A percentile compares a stretch with the other conserved stretches of the same genome.
These are phyloP conservation scores for Spondyliosoma cantharus DNA, from an alignment of 2,797 vertebrate genomes.

Conservation along the genomic window DNA sequence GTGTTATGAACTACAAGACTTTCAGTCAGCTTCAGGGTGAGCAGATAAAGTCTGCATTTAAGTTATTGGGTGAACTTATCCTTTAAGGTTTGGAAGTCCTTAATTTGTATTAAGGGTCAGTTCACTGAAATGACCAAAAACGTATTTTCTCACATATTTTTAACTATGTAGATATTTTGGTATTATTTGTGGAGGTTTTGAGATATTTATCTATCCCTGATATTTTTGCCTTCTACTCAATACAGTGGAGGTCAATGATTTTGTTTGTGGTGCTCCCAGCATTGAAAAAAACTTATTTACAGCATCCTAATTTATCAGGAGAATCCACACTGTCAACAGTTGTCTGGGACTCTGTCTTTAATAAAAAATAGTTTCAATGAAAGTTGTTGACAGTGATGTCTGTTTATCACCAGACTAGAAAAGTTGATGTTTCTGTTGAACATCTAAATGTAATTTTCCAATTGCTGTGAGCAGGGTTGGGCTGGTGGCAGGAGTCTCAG, in stretches of 20 bases:
- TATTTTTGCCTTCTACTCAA: background rate
- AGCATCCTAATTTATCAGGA: background rate
- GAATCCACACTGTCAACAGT: conserved; percentile 22
- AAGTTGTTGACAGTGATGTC: conserved; percentile 3
- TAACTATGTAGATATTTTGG: background rate
- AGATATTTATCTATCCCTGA: background rate
- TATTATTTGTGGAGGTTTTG: background rate
- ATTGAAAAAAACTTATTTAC: background rate
- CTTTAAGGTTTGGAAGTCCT: background rate
- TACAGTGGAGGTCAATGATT: conserved; percentile 4
- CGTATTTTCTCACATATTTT: background rate
- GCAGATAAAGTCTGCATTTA: too few relatives aligned
- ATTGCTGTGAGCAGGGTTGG: background rate
- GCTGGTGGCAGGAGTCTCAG: background rate
- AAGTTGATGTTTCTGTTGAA: conserved; percentile 1
- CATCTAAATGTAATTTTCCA: background rate
- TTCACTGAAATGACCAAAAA: background rate
- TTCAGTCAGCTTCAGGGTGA: too few relatives aligned
- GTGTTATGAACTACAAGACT: too few relatives aligned
- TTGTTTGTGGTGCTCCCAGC: background rate
- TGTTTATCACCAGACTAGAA: conserved; percentile 13
- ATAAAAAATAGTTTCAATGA: background rate
- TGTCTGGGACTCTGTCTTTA: conserved; percentile 1
- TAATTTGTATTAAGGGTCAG: background rate
- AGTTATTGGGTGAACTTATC: too few relatives aligned